Base-by-base conservation (phyloP, 2,888 invertebrate species). In the Pyrrhosoma nymphula region DNA sequence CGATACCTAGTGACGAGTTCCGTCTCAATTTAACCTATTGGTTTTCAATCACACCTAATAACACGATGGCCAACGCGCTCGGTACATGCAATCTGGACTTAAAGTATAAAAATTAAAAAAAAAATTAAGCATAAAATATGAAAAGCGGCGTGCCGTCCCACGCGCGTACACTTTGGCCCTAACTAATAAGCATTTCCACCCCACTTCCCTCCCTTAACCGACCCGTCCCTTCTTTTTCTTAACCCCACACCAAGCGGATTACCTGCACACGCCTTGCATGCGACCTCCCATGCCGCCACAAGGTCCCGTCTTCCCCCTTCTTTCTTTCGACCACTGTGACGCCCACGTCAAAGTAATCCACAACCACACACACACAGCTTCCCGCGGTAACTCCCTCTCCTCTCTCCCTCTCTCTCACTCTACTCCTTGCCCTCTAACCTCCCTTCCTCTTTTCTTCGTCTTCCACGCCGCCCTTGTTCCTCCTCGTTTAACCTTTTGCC, bases 31-130 rank as follows among this genome's bases (percentile, higher is more conserved):
- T 93, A 60, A 47, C 93, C 69, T 55, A 39, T 20, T 69, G 39
- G 91, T 91, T 69, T 63, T 91, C 91, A 75, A 93, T 93, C 93
- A 47, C 69, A 75, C 93, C 93, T 93, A 93, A 93, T 93, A 93
- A 93, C 93, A 93, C 18, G 93, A 93, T 47, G 35, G 47, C 93
- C 69, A 63, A 69, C 93, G 93, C 93, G n/a, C 69, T 47, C 2
- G 63, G 93, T 93, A 93, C 93, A 93, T 69, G 69, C n/a, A 35
- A n/a, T 1, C 69, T 69, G 26, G 26, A 35, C 8, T 35, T 35
- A 35, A 82, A 69, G 47, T 47, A n/a, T 60, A 60, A 60, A 60
- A 60, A 60, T 10, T 1, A 60, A 60, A 60, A 20, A 60, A 60
- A 1, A 35, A 82, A 35, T 8, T 35, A 47, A 47, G 30, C 35